Conservation (phyloP, 2,113 vertebrate species). For the Chionis minor region DNA sequence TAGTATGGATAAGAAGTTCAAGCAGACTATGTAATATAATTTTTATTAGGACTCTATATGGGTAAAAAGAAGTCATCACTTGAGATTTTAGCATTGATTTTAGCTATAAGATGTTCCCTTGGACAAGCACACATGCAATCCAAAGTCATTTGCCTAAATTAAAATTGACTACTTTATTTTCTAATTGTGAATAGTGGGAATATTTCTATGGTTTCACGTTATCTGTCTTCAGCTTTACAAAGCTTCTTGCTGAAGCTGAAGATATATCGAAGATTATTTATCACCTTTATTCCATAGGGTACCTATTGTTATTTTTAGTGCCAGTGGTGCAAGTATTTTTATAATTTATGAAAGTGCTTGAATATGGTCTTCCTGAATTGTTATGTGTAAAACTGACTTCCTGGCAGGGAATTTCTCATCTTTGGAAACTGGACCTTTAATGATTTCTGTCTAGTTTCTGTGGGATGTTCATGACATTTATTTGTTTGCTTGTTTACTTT, state of each 20-base stretch:
- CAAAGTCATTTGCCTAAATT: neutral
- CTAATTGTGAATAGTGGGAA: neutral
- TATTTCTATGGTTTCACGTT: neutral
- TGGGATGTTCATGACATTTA: neutral
- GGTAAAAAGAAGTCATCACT: neutral
- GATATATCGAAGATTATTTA: neutral
- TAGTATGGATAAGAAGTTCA: neutral
- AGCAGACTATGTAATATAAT: neutral
- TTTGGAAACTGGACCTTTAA: slow-evolving; percentile 25
- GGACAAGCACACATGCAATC: neutral
- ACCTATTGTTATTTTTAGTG: slow-evolving; percentile 52
- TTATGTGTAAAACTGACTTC: slow-evolving; percentile 57
- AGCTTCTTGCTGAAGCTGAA: slow-evolving; percentile 15
- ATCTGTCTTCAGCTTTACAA: neutral
- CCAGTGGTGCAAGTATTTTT: slow-evolving; percentile 42
- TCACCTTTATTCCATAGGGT: neutral
- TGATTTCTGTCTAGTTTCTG: slow-evolving; percentile 20
- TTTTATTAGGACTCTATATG: neutral
- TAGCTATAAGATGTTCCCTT: neutral
- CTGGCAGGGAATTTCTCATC: slow-evolving; percentile 43
- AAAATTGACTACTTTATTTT: slow-evolving; percentile 5
- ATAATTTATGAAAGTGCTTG: slow-evolving; percentile 55
- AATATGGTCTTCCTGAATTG: slow-evolving; percentile 46
- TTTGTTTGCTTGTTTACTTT: neutral
- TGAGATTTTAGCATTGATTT: neutral